phyloP scores from a whole-genome alignment of 1,140 invertebrate genomes.

The Cotesia typhae region DNA sequence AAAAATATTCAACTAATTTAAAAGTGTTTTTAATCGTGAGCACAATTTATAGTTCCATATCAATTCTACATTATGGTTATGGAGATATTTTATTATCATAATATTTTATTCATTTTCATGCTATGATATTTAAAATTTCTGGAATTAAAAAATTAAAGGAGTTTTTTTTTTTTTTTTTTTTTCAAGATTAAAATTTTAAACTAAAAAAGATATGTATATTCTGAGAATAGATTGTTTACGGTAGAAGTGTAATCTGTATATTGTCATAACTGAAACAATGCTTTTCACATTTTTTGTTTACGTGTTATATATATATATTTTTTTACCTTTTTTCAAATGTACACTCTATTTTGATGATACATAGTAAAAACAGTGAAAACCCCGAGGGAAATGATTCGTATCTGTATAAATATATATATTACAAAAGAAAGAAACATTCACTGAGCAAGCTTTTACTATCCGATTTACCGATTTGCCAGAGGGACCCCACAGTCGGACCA shows the following conservation, averaged over 20 bases:
- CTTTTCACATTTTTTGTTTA: not conserved
- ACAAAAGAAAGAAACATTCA: not conserved
- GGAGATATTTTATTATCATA: not conserved
- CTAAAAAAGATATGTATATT: no score
- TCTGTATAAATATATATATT: not conserved
- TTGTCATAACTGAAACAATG: not conserved
- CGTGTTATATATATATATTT: not conserved
- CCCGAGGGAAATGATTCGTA: not conserved
- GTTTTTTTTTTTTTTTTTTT: no score
- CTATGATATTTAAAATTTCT: not conserved
- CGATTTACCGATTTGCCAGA: slow-evolving; percentile 21
- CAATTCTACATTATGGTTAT: not conserved
- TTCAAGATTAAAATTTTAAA: no score
- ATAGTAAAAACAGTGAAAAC: slow-evolving; percentile 17
- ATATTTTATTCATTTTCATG: not conserved
- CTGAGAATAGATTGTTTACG: no score
- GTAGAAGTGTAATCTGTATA: not conserved
- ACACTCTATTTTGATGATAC: not conserved
- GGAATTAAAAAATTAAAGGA: not conserved
- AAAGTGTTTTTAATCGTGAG: not conserved
- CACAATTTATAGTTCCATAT: not conserved
- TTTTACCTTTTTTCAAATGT: not conserved
- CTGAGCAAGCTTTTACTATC: slow-evolving; percentile 10
- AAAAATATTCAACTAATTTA: no score
- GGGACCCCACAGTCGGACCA: slow-evolving; percentile 17